A percentile compares a stretch with the other conserved stretches of the same genome.
These are phyloP conservation scores for Bambusicola thoracicus DNA, from an alignment of 2,113 vertebrate species.

Conservation along the genomic window DNA sequence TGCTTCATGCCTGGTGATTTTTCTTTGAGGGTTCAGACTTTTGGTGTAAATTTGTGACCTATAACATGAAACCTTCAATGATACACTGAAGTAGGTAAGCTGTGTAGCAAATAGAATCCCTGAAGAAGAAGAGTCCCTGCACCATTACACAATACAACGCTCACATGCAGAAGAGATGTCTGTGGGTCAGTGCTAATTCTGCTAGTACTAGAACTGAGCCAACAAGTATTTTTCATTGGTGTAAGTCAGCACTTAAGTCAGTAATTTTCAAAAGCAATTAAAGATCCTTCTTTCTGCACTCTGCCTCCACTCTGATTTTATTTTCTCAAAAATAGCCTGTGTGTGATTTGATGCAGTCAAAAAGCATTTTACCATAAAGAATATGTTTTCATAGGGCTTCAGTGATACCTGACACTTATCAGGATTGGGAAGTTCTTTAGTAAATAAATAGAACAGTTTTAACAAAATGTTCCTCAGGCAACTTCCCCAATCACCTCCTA, in stretches of 20 bases:
- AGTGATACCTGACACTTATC: background rate
- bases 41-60: background rate
- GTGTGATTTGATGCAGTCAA: background rate
- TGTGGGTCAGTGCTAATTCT: background rate
- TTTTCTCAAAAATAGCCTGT: background rate
- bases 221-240: background rate
- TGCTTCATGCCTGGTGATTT: background rate
- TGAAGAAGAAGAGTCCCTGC: background rate
- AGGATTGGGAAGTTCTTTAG: background rate
- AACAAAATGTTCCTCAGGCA: background rate
- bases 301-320: background rate
- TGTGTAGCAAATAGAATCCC: background rate
- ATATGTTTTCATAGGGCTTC: background rate
- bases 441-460: background rate
- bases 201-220: background rate
- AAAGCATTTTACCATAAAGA: background rate
- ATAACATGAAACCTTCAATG: background rate
- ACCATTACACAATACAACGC: background rate
- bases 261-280: background rate
- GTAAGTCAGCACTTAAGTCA: background rate
- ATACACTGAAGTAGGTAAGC: background rate
- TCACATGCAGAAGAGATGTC: background rate
- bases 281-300: background rate
- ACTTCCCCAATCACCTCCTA: background rate
- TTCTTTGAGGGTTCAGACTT: background rate